phyloP scores from a whole-genome alignment of 2,797 vertebrate species.

The Clarias laeviceps region DNA sequence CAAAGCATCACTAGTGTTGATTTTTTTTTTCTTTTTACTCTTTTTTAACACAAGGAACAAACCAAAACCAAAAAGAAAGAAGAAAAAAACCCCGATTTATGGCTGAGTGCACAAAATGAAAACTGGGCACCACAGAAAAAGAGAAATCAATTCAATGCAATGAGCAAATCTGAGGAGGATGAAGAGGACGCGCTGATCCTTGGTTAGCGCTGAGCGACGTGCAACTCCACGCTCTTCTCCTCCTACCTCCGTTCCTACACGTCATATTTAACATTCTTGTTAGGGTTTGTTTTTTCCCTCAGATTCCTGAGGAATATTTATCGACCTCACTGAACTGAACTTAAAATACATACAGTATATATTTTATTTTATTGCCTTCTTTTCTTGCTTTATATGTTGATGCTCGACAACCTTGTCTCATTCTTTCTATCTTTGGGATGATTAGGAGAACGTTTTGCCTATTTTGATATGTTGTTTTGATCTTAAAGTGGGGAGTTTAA shows the following conservation, averaged over 20 bases:
- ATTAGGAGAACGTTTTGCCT: conserved; percentile 59
- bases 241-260: conserved; percentile 30
- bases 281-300: conserved; percentile 30
- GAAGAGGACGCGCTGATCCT: conserved; percentile 41
- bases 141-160: conserved; percentile 72
- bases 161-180: conserved; percentile 61
- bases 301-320: conserved; percentile 69
- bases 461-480: conserved; percentile 68
- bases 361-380: conserved; percentile 55
- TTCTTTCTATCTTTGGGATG: conserved; percentile 71
- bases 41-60: conserved; percentile 47
- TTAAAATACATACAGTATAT: conserved; percentile 68
- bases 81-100: conserved; percentile 65
- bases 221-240: conserved; percentile 40
- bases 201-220: conserved; percentile 59
- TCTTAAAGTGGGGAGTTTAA: conserved; percentile 65
- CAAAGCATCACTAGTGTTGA: conserved; percentile 43
- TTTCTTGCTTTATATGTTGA: conserved; percentile 74
- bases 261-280: conserved; percentile 30
- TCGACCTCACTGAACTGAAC: conserved; percentile 76
- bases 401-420: conserved; percentile 71
- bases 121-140: conserved; percentile 48
- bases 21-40: conserved; percentile 48
- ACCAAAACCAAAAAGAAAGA: conserved; percentile 67
- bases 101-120: conserved; percentile 68